A percentile compares a stretch with the other conserved stretches of the same genome.
These are phyloP conservation scores for Isurus oxyrinchus DNA, from an alignment of 2,113 vertebrate species.

Conservation along the genomic window DNA sequence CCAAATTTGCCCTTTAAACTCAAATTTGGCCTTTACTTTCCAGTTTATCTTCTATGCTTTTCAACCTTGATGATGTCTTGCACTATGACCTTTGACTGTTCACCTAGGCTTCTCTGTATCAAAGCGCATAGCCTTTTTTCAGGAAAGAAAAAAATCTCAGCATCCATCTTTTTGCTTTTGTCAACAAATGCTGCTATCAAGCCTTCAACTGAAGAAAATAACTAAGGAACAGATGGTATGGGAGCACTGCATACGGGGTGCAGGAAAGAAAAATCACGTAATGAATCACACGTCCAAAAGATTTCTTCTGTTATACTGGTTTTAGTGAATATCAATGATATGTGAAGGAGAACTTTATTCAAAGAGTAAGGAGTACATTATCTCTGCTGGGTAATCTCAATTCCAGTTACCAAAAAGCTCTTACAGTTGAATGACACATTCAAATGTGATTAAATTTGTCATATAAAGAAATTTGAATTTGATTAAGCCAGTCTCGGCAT, in stretches of 20 bases:
- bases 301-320: slow-evolving; percentile 31
- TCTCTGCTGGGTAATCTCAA: background rate
- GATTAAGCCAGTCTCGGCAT: background rate
- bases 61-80: background rate
- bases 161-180: slow-evolving; percentile 22
- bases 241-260: slow-evolving; percentile 3
- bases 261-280: slow-evolving; percentile 21
- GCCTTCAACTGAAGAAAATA: slow-evolving; percentile 6
- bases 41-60: background rate
- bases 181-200: slow-evolving; percentile 16
- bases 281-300: slow-evolving; percentile 33
- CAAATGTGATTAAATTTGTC: slow-evolving; percentile 8
- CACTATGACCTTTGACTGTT: background rate
- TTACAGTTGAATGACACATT: background rate
- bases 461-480: background rate
- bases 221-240: slow-evolving; percentile 33
- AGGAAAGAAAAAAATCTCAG: background rate
- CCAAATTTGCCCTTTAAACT: too few species aligned
- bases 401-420: background rate
- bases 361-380: background rate
- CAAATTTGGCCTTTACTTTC: background rate
- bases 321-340: slow-evolving; percentile 34
- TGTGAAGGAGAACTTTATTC: slow-evolving; percentile 26
- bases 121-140: background rate
- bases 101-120: background rate